Evolutionary conservation across 2,888 invertebrate genomes (phyloP).

Genomic region (Yponomeuta sedellus): DNA sequence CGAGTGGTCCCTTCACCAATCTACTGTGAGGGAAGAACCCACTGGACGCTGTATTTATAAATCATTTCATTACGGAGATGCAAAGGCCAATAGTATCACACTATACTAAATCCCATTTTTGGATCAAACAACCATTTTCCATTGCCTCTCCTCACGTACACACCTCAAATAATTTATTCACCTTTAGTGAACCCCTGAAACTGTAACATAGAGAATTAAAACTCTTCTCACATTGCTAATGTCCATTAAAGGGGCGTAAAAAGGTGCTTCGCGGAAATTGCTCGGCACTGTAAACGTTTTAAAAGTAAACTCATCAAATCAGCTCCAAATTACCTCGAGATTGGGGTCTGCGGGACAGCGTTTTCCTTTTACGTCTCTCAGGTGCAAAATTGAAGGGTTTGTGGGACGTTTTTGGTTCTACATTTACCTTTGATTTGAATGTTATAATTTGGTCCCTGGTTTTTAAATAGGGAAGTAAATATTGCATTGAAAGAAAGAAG

Average conservation of each 20-base stretch:
- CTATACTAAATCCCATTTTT: too few relatives aligned
- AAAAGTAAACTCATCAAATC: not conserved
- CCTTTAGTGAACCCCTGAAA: too few relatives aligned
- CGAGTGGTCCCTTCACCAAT: too few relatives aligned
- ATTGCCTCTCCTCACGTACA: too few relatives aligned
- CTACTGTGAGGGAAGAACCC: too few relatives aligned
- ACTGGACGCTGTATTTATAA: too few relatives aligned
- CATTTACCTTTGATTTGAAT: not conserved
- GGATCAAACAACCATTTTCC: too few relatives aligned
- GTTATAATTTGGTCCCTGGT: not conserved
- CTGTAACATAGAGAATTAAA: not conserved
- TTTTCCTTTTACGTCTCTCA: not conserved
- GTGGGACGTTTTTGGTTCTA: not conserved
- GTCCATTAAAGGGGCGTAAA: not conserved
- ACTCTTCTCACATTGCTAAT: not conserved
- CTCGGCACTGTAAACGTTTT: not conserved
- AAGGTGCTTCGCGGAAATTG: not conserved
- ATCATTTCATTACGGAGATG: too few relatives aligned
- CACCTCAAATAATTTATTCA: too few relatives aligned
- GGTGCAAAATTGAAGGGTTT: not conserved
- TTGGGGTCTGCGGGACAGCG: not conserved
- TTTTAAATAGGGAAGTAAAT: too few relatives aligned
- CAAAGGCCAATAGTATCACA: too few relatives aligned
- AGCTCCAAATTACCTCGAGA: not conserved
- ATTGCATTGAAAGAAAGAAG: too few relatives aligned